phyloP scores from a whole-genome alignment of 2,113 vertebrate species.

The Tychaedon coryphoeus region DNA sequence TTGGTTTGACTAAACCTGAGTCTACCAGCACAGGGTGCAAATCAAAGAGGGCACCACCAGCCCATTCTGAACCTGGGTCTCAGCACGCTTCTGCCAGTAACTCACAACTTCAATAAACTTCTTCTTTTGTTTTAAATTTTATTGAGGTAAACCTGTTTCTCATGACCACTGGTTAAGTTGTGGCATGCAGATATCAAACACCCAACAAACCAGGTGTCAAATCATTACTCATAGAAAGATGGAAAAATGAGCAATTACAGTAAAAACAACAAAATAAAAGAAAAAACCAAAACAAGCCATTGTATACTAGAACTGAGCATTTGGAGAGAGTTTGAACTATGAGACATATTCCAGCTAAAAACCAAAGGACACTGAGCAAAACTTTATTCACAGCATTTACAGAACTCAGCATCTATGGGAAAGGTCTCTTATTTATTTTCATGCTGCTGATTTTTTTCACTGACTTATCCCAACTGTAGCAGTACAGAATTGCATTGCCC shows the following conservation, averaged over 20 bases:
- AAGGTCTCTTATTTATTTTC: neutral
- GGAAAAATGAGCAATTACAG: neutral
- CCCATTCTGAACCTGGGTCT: neutral
- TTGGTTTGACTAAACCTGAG: neutral
- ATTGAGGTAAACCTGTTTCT: neutral
- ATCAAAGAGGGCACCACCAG: neutral
- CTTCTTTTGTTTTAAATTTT: neutral
- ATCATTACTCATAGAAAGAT: neutral
- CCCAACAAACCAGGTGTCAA: neutral
- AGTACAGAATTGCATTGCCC: neutral
- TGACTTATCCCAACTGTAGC: neutral
- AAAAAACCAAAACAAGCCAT: neutral
- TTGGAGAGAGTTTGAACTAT: neutral
- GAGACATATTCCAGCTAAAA: neutral
- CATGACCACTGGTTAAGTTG: rapidly evolving
- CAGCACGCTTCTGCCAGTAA: neutral
- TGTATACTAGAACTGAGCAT: neutral
- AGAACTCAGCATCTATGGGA: neutral
- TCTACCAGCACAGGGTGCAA: neutral
- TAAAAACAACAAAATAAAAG: neutral
- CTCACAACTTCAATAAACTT: neutral
- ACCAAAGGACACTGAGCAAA: neutral
- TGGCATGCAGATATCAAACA: neutral
- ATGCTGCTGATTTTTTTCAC: neutral
- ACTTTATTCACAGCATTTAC: neutral